Conservation (phyloP, 2,888 invertebrate genomes). For the Selenia dentaria region DNA sequence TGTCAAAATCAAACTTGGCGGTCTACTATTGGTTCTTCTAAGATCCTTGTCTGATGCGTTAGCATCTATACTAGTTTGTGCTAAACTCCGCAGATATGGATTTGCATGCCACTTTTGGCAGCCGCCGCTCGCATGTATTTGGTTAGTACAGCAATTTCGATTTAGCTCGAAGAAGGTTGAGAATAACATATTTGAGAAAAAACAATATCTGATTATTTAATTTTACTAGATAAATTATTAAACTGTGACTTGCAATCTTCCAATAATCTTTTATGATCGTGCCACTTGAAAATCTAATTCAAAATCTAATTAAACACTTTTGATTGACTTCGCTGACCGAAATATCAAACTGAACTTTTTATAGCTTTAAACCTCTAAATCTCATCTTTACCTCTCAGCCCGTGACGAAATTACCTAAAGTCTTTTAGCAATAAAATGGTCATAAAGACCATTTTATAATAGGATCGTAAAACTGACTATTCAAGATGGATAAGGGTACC, state of each 20-base stretch:
- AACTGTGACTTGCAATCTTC: background rate
- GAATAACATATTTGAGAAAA: too few species aligned
- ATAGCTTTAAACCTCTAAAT: conserved; percentile 59
- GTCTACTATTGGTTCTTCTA: too few species aligned
- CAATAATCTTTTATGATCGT: conserved; percentile 7
- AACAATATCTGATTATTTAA: too few species aligned
- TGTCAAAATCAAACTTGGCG: too few species aligned
- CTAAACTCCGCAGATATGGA: too few species aligned
- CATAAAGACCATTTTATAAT: conserved; percentile 84
- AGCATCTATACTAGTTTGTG: too few species aligned
- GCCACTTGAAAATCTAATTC: conserved; percentile 16
- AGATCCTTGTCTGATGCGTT: too few species aligned
- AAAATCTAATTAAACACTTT: conserved; percentile 47
- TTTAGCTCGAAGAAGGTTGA: too few species aligned
- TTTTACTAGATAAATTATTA: too few species aligned
- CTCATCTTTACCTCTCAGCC: conserved; percentile 69
- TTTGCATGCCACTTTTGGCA: too few species aligned
- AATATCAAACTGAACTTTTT: conserved; percentile 72
- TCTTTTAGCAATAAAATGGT: conserved; percentile 80
- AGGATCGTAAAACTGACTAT: conserved; percentile 75
- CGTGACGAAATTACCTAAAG: conserved; percentile 82
- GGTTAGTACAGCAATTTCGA: too few species aligned
- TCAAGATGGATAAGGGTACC: conserved; percentile 51
- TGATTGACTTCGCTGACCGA: conserved; percentile 59
- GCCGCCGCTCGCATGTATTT: too few species aligned